Percentiles rank a stretch among this genome's conserved stretches.
These are phyloP conservation scores for Cossypha polioptera DNA, from an alignment of 2,797 vertebrate species.

Conservation along the genomic window DNA sequence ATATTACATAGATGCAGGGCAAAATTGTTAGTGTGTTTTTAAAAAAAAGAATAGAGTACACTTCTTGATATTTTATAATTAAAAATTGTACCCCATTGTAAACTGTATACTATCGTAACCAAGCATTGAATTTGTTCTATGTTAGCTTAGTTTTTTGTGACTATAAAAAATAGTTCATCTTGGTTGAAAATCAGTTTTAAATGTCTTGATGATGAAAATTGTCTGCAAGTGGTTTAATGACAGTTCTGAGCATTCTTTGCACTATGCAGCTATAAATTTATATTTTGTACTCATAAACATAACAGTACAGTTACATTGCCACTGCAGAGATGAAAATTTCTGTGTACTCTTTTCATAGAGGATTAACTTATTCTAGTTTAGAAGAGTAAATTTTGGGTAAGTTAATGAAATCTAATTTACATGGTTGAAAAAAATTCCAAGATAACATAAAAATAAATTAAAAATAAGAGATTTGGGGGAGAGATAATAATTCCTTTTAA, in stretches of 20 bases:
- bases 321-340: neutral
- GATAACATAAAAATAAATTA: neutral
- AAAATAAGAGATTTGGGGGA: neutral
- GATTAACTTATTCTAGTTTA: neutral
- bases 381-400: neutral
- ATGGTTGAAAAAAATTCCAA: neutral
- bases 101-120: neutral
- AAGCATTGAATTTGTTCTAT: neutral
- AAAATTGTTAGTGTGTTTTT: neutral
- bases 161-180: neutral
- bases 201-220: neutral
- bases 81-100: neutral
- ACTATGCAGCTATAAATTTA: neutral
- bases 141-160: neutral
- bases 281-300: neutral
- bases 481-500: neutral
- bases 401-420: neutral
- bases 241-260: neutral
- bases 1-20: neutral
- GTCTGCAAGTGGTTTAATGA: neutral
- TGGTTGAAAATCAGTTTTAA: neutral
- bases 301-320: neutral
- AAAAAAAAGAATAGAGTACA: neutral
- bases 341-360: neutral
- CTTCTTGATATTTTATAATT: neutral